Evolutionary conservation across 2,113 vertebrate genomes (phyloP).

Genomic region (Stegostoma tigrinum): DNA sequence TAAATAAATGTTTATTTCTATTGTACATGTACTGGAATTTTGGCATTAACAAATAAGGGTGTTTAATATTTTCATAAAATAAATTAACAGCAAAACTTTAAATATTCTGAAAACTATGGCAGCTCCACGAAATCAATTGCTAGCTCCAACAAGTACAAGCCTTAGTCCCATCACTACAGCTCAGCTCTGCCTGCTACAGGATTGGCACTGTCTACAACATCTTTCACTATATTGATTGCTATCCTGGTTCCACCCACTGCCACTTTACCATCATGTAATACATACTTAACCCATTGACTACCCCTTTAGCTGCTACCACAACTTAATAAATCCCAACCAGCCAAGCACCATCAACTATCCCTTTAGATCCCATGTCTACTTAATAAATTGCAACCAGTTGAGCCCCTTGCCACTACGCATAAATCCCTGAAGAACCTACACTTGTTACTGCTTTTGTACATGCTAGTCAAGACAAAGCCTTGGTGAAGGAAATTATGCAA

Average conservation of each 20-base stretch:
- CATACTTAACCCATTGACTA: not conserved
- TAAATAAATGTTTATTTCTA: not conserved
- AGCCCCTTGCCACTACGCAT: conserved; percentile 55
- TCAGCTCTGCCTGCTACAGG: not conserved
- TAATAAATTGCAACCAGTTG: not conserved
- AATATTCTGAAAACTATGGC: not conserved
- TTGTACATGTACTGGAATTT: not conserved
- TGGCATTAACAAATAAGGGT: not conserved
- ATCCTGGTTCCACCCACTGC: not conserved
- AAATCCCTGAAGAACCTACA: conserved; percentile 67
- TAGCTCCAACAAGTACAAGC: not conserved
- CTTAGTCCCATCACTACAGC: not conserved
- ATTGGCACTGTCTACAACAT: not conserved
- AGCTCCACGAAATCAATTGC: not conserved
- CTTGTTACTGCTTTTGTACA: conserved; percentile 75
- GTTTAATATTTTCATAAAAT: not conserved
- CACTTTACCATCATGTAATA: too few relatives aligned
- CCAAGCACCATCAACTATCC: not conserved
- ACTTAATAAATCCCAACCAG: not conserved
- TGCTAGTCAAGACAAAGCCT: conserved; percentile 79
- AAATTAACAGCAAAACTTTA: not conserved
- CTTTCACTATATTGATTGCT: not conserved
- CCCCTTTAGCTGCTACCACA: not conserved
- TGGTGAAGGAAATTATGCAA: conserved; percentile 79
- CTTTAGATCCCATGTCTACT: not conserved